Evolutionary conservation across 2,797 vertebrate species (phyloP), one percentile per base, ranked within the genome.

Genomic region (Pseudomugil tenellus): DNA sequence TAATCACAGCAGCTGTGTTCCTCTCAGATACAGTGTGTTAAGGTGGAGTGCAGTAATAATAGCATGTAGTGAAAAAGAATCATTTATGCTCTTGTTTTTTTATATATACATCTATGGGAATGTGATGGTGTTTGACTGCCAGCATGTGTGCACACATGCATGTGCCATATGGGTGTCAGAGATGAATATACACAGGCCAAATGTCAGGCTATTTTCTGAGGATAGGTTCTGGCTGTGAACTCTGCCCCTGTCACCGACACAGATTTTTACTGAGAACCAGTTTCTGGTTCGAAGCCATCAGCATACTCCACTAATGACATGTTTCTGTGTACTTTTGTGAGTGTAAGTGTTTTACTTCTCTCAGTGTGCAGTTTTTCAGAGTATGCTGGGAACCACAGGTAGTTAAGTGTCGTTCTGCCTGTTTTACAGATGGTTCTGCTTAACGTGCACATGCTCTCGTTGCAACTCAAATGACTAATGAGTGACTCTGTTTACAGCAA

Each of bases 171-270:
- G 31, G 23, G 29, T 74, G 70, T 32, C 16, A 60, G 68, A 74
- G 78, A 77, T 80, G 48, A 72, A 76, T 67, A 49, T 35, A 32
- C 53, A 26, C 60, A 43, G 74, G 68, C 41, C 77, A 83, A 72
- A 79, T 54, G 67, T 74, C 63, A 66, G 52, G 52, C 37, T 77
- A n/a, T 67, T 75, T 85, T 70, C 66, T 39, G 58, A 60, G 61
- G 71, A 41, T 56, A 48, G 66, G 41, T 51, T 37, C 52, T 52
- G 32, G 51, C 39, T 70, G 35, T 68, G 21, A 81, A 37, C 67
- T 72, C 57, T 75, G 70, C 19, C 34, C 58, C 9, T 29, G 55
- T 80, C 26, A 61, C 61, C 56, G 23, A 31, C 35, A 61, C 37
- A 58, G 48, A 72, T 83, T 74, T 81, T 41, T 41, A 68, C 48